Percentiles rank a stretch among this genome's conserved stretches.
Conservation (phyloP, 1,140 invertebrate genomes). For the Teleopsis dalmanni region DNA sequence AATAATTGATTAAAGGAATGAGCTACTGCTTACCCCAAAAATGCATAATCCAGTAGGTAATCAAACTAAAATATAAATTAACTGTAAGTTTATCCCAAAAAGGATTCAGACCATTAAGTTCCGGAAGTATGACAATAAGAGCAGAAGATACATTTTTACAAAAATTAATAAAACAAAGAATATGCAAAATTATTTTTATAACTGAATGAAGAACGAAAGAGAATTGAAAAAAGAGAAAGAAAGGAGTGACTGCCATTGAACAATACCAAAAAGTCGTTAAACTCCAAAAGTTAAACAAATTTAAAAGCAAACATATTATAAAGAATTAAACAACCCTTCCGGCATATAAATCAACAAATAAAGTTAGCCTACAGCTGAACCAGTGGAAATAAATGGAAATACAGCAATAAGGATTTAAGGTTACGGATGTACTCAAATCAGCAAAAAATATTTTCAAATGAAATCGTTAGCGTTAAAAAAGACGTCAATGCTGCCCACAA, state of each 20-base stretch:
- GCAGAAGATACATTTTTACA: slow-evolving; percentile 8
- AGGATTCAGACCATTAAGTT: slow-evolving; percentile 45
- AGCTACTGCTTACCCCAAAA: too few relatives aligned
- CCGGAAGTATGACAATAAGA: slow-evolving; percentile 35
- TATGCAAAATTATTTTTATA: slow-evolving; percentile 1
- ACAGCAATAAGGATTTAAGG: too few relatives aligned
- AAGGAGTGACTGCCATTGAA: not conserved
- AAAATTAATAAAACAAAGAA: not conserved
- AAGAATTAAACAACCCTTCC: slow-evolving; percentile 41
- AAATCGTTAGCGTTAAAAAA: too few relatives aligned
- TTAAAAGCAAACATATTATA: not conserved
- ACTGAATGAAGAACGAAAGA: not conserved
- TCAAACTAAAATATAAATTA: too few relatives aligned
- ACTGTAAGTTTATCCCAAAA: too few relatives aligned
- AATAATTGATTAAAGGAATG: too few relatives aligned
- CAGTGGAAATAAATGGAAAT: too few relatives aligned
- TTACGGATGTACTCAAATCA: too few relatives aligned
- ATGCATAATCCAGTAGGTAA: too few relatives aligned
- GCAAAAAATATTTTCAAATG: too few relatives aligned
- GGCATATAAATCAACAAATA: slow-evolving; percentile 36
- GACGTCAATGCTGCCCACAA: too few relatives aligned
- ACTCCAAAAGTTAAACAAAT: not conserved
- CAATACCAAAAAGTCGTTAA: slow-evolving; percentile 5
- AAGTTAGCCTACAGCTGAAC: too few relatives aligned
- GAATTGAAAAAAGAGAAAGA: not conserved